Base-by-base conservation (phyloP, 2,113 vertebrate species). In the Callaeas wilsoni region DNA sequence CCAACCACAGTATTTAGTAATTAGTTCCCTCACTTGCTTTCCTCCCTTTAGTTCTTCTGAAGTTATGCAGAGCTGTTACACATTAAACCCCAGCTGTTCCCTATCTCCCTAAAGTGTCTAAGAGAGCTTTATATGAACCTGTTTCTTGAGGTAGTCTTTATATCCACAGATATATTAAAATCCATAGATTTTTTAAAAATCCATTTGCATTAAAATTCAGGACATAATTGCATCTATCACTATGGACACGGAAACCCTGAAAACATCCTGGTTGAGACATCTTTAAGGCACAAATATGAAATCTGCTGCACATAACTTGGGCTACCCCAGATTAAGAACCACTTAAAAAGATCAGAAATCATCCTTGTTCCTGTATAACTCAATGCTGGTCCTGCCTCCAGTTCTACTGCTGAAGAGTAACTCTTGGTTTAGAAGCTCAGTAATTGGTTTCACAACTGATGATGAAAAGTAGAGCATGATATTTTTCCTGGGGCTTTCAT, bases 401-500 rank as follows among this genome's bases (percentile, higher is more conserved):
- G 53, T 84, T 75, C 50, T 62, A 35, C 23, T 82, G 37, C 37
- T 76, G 23, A 8, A 82, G 18, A 89, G 33, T 39, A 86, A 59
- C 68, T 94, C 17, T 23, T 35, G 16, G 39, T 87, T 93, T 47
- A 95, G 49, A 85, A 93, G 35, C 30, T 80, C 81, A 79, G 30
- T 77, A 79, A 91, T 91, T 86, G 87, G 50, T 87, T 91, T 69
- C 55, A 69, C 44, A 90, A 70, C 15, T 50, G 42, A 88, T 87
- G 89, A 96, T 64, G 47, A 80, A 85, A 93, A 96, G 68, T 41
- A 77, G 46, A 77, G 67, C 50, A 73, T 69, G 78, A 41, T 73
- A 78, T 69, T 87, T 85, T 96, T 91, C 70, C 78, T 67, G 25
- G 33, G 46, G 63, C 59, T 95, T 85, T 91, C 63, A 78, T 93